These are phyloP conservation scores for Pithys albifrons DNA, from an alignment of 2,113 vertebrate genomes.

Conservation along the genomic window DNA sequence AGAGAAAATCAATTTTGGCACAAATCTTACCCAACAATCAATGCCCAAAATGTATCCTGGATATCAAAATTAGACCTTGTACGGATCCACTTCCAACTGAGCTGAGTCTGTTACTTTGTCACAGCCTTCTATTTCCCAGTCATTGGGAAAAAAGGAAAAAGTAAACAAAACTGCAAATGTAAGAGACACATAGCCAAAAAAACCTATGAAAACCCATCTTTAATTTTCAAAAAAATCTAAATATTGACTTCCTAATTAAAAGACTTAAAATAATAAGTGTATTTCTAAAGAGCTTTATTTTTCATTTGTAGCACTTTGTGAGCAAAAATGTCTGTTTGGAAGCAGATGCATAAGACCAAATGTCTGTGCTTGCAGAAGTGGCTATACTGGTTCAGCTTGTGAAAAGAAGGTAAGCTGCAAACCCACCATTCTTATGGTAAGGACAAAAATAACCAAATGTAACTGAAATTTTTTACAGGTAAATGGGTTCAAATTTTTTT, in stretches of 20 bases:
- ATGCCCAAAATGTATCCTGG: background rate
- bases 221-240: background rate
- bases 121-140: background rate
- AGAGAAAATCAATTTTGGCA: conserved; percentile 1
- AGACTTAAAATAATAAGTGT: background rate
- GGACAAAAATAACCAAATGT: background rate
- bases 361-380: conserved; percentile 76
- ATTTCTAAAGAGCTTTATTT: background rate
- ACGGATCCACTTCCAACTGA: background rate
- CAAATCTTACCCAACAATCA: background rate
- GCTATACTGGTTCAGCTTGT: conserved; percentile 61
- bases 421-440: background rate
- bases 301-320: conserved; percentile 31
- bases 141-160: background rate
- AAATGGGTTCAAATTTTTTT: background rate
- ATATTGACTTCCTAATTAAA: background rate
- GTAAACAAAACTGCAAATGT: background rate
- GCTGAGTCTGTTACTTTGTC: background rate
- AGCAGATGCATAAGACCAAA: conserved; percentile 75
- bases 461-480: background rate
- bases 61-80: background rate
- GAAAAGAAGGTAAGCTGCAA: conserved; percentile 64
- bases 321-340: conserved; percentile 73
- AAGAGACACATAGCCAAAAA: background rate
- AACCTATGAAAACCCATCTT: background rate